Evolutionary conservation across 2,888 invertebrate genomes (phyloP).

Genomic region (Ametastegia equiseti): DNA sequence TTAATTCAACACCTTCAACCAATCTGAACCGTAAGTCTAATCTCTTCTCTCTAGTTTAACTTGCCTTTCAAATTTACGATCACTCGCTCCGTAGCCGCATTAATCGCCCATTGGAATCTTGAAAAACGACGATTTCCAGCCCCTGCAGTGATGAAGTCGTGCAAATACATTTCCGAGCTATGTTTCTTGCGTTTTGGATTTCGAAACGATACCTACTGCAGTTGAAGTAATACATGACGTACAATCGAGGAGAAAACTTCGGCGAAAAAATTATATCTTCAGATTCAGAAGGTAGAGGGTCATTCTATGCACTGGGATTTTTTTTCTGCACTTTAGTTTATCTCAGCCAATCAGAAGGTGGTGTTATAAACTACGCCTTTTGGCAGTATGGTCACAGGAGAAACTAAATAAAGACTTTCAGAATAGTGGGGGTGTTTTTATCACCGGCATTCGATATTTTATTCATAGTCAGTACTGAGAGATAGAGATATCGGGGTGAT

Average conservation of each 20-base stretch:
- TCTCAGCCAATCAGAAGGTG: neutral
- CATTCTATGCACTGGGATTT: neutral
- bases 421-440: constrained; percentile 42
- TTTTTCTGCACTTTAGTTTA: neutral
- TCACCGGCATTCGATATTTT: constrained; percentile 62
- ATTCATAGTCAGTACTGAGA: constrained; percentile 67
- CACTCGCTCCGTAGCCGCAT: neutral
- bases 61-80: neutral
- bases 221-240: neutral
- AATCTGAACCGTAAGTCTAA: constrained; percentile 7
- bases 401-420: constrained; percentile 36
- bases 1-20: constrained; percentile 34
- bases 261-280: neutral
- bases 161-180: neutral
- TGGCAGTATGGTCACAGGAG: constrained; percentile 4
- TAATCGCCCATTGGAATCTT: neutral
- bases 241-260: neutral
- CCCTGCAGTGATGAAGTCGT: neutral
- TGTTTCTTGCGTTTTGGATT: neutral
- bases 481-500: constrained; percentile 50
- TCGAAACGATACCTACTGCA: neutral
- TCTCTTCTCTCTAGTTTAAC: neutral
- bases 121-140: neutral
- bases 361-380: neutral
- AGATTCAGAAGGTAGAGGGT: neutral